A percentile compares a stretch with the other conserved stretches of the same genome.
Evolutionary conservation across 2,888 invertebrate species (phyloP).

Genomic region (Agrotis segetum): DNA sequence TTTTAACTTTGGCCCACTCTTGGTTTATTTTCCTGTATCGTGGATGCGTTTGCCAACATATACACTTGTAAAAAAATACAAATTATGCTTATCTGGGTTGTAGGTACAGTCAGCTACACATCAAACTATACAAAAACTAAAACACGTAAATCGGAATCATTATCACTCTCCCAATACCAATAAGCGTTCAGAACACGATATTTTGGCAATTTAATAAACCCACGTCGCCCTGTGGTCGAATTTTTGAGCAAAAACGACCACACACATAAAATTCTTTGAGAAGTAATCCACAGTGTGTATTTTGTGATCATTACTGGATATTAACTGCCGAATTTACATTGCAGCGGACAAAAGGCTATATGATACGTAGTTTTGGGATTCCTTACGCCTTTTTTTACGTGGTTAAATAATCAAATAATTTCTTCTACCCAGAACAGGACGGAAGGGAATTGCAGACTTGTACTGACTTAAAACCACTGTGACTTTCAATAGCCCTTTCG

Average conservation of each 20-base stretch:
- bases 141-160: neutral
- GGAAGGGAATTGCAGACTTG: no score
- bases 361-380: neutral
- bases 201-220: neutral
- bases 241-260: conserved; percentile 32
- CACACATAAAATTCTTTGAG: conserved; percentile 9
- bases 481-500: no score
- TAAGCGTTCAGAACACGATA: conserved; percentile 6
- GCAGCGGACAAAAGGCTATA: neutral
- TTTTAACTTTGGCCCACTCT: no score
- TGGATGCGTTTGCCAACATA: no score
- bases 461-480: no score
- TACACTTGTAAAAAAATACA: no score
- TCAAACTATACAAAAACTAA: no score
- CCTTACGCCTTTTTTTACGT: neutral
- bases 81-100: neutral
- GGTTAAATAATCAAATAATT: no score
- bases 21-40: no score
- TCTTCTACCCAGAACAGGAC: no score
- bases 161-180: neutral
- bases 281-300: conserved; percentile 16
- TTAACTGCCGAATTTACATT: neutral
- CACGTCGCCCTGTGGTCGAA: conserved; percentile 13
- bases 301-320: conserved; percentile 19
- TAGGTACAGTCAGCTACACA: no score